A percentile compares a stretch with the other conserved stretches of the same genome.
Evolutionary conservation across 92 coral and sea anemone species (phyloP).

Genomic region (Galaxea fascicularis): DNA sequence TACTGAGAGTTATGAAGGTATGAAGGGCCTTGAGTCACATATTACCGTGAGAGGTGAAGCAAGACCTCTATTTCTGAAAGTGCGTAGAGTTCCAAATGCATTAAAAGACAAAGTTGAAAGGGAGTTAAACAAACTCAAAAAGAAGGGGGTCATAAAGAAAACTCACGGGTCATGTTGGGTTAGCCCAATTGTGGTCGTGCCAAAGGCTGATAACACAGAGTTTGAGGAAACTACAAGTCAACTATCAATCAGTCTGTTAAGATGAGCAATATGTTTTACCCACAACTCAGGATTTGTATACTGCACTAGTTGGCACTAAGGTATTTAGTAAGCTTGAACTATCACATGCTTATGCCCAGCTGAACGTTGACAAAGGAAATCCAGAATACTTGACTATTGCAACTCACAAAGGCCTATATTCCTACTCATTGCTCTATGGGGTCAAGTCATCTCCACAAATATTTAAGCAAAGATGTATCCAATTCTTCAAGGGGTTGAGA

Average conservation of each 20-base stretch:
- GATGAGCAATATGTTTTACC: too few relatives aligned
- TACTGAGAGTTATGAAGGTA: conserved; percentile 50
- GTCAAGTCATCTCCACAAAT: conserved; percentile 19
- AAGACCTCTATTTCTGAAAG: conserved; percentile 60
- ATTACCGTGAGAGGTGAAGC: conserved; percentile 49
- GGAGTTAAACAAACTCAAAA: conserved; percentile 53
- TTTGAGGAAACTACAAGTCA: conserved; percentile 64
- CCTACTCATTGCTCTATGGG: conserved; percentile 36
- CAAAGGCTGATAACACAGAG: conserved; percentile 53
- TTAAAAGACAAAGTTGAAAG: conserved; percentile 47
- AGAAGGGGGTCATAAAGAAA: conserved; percentile 60
- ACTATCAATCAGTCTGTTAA: conserved; percentile 46
- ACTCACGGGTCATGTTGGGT: conserved; percentile 57
- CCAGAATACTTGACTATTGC: conserved; percentile 60
- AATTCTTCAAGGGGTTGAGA: conserved; percentile 58
- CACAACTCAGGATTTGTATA: too few relatives aligned
- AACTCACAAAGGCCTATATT: conserved; percentile 72
- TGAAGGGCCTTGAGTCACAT: conserved; percentile 51
- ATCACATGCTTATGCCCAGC: too few relatives aligned
- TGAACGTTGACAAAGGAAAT: too few relatives aligned
- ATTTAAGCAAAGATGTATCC: conserved; percentile 59
- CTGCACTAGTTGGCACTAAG: too few relatives aligned
- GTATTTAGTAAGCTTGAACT: too few relatives aligned
- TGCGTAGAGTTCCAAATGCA: too few relatives aligned
- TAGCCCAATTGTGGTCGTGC: conserved; percentile 58